These are phyloP conservation scores for Vesta saturnalis DNA, from an alignment of 2,888 invertebrate species.

Conservation along the genomic window DNA sequence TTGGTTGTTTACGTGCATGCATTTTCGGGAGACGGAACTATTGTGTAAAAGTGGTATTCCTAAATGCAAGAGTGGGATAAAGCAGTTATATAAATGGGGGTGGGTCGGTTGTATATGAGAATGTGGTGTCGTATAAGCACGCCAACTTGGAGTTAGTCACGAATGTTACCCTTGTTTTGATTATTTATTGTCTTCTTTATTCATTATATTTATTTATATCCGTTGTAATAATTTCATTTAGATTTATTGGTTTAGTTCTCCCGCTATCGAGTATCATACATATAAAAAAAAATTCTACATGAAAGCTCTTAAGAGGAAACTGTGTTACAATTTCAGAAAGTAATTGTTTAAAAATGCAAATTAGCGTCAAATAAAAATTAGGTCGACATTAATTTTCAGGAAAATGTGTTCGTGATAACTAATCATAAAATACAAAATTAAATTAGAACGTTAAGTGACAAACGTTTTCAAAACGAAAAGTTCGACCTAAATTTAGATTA, in stretches of 20 bases:
- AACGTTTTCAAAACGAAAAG: constrained; percentile 6
- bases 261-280: constrained; percentile 13
- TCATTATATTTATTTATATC: constrained; percentile 48
- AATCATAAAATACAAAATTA: constrained; percentile 20
- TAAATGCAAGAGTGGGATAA: constrained; percentile 33
- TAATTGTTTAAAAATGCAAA: constrained; percentile 12
- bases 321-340: neutral
- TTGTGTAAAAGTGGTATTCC: constrained; percentile 27
- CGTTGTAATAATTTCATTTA: constrained; percentile 43
- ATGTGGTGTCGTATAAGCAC: constrained; percentile 49
- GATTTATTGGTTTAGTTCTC: constrained; percentile 44
- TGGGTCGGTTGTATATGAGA: constrained; percentile 33
- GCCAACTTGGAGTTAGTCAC: constrained; percentile 53
- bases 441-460: constrained; percentile 24
- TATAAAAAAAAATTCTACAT: neutral
- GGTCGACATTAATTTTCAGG: constrained; percentile 16
- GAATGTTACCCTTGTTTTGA: constrained; percentile 49
- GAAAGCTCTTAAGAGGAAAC: neutral
- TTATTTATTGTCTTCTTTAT: constrained; percentile 50
- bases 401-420: constrained; percentile 17
- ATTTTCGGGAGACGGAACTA: constrained; percentile 18
- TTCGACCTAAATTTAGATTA: constrained; percentile 2
- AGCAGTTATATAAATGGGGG: constrained; percentile 31
- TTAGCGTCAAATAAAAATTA: constrained; percentile 14
- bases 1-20: constrained; percentile 10